These are phyloP conservation scores for Coregonus ussuriensis DNA, from an alignment of 2,797 vertebrate species.

Conservation along the genomic window DNA sequence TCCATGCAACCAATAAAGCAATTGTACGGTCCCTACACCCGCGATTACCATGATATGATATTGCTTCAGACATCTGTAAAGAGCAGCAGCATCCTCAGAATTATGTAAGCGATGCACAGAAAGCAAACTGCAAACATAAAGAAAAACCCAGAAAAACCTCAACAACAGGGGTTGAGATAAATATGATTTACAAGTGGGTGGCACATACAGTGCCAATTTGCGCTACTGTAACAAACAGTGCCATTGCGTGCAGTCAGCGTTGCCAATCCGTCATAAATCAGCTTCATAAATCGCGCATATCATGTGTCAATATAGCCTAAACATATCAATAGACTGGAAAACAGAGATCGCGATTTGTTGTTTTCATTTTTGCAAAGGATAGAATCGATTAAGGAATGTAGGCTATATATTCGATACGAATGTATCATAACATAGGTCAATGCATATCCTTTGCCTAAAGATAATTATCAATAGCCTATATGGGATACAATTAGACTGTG, in stretches of 20 bases:
- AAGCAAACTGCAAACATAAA: constrained; percentile 49
- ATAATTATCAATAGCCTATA: constrained; percentile 11
- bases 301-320: constrained; percentile 14
- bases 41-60: neutral
- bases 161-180: constrained; percentile 11
- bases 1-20: neutral
- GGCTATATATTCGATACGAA: neutral
- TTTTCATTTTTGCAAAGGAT: neutral
- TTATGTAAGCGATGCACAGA: constrained; percentile 65
- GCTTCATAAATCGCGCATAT: constrained; percentile 29
- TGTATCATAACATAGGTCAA: constrained; percentile 9
- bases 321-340: neutral
- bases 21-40: neutral
- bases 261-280: constrained; percentile 25
- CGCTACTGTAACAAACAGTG: neutral
- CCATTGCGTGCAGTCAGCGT: neutral
- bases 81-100: constrained; percentile 61
- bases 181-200: constrained; percentile 31
- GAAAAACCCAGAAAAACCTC: constrained; percentile 10
- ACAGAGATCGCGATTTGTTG: constrained; percentile 20
- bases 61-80: constrained; percentile 56
- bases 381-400: neutral
- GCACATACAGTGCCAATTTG: constrained; percentile 13
- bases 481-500: constrained; percentile 36
- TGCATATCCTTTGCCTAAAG: constrained; percentile 35